A percentile compares a stretch with the other conserved stretches of the same genome.
Conservation (phyloP, 2,888 invertebrate species). For the Drosophila picticornis region DNA sequence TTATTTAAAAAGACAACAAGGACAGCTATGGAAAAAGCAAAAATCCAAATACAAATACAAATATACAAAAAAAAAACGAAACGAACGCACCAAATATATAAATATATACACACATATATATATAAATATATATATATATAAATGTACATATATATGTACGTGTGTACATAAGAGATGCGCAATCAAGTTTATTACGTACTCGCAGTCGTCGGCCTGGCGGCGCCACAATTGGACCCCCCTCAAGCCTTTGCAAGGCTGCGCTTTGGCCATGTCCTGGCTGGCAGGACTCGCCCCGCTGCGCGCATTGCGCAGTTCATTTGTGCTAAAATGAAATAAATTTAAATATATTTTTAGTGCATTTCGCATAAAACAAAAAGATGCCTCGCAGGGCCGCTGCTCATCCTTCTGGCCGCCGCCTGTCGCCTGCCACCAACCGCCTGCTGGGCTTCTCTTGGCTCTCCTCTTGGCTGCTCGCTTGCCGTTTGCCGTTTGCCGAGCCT, state of each 20-base stretch:
- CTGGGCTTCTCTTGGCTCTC: background rate
- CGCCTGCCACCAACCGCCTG: background rate
- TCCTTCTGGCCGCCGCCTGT: constrained; percentile 9
- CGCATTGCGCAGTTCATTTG: constrained; percentile 71
- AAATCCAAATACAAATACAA: constrained; percentile 12
- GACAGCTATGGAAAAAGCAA: constrained; percentile 20
- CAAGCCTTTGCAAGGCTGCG: constrained; percentile 67
- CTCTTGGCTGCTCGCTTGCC: background rate
- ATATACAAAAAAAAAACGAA: background rate
- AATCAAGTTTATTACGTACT: constrained; percentile 79
- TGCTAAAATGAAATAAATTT: constrained; percentile 78
- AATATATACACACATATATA: background rate
- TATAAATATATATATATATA: background rate
- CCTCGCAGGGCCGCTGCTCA: constrained; percentile 57
- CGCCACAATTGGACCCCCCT: constrained; percentile 48
- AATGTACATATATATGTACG: background rate
- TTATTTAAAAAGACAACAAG: constrained; percentile 70
- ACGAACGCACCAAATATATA: constrained; percentile 3
- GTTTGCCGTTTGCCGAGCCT: background rate
- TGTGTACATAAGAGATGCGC: constrained; percentile 68
- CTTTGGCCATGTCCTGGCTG: constrained; percentile 62
- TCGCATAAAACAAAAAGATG: constrained; percentile 81
- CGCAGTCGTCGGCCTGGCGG: constrained; percentile 68
- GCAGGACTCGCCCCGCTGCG: constrained; percentile 21
- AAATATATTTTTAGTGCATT: constrained; percentile 82